These are phyloP conservation scores for Champsocephalus esox DNA, from an alignment of 2,797 vertebrate species.

Conservation along the genomic window DNA sequence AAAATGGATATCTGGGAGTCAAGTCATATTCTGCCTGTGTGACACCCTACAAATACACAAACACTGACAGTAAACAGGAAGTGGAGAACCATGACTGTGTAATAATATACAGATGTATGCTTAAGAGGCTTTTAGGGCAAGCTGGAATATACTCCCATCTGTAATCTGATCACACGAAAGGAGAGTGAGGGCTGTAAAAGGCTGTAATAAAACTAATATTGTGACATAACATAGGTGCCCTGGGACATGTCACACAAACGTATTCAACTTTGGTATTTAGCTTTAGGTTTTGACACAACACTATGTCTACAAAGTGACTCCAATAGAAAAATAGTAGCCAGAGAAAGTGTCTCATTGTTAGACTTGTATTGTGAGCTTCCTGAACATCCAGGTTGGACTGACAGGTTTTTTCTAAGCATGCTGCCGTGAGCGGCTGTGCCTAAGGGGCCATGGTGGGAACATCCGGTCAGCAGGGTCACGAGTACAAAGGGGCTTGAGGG, in stretches of 20 bases:
- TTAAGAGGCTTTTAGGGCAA: slow-evolving; percentile 33
- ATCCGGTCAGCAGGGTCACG: slow-evolving; percentile 69
- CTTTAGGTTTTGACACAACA: slow-evolving; percentile 2
- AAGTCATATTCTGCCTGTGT: neutral
- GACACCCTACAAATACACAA: neutral
- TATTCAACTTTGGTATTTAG: neutral
- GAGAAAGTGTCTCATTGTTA: slow-evolving; percentile 20
- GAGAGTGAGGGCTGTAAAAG: slow-evolving; percentile 35
- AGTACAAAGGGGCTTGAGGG: slow-evolving; percentile 62
- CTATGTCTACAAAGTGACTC: slow-evolving; percentile 4
- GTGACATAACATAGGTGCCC: neutral
- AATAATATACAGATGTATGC: slow-evolving; percentile 27
- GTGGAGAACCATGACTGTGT: neutral
- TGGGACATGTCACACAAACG: neutral
- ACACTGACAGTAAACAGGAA: slow-evolving; percentile 2
- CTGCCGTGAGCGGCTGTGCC: slow-evolving; percentile 44
- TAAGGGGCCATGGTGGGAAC: slow-evolving; percentile 64
- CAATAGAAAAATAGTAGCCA: neutral
- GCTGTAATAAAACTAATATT: slow-evolving; percentile 37
- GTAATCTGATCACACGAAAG: slow-evolving; percentile 44
- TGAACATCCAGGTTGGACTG: slow-evolving; percentile 37
- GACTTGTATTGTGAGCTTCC: slow-evolving; percentile 4
- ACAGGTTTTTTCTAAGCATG: slow-evolving; percentile 38
- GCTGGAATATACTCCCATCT: slow-evolving; percentile 28
- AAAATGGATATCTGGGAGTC: neutral